Base-by-base conservation (phyloP, 2,888 invertebrate species). In the Eristalinus aeneus region DNA sequence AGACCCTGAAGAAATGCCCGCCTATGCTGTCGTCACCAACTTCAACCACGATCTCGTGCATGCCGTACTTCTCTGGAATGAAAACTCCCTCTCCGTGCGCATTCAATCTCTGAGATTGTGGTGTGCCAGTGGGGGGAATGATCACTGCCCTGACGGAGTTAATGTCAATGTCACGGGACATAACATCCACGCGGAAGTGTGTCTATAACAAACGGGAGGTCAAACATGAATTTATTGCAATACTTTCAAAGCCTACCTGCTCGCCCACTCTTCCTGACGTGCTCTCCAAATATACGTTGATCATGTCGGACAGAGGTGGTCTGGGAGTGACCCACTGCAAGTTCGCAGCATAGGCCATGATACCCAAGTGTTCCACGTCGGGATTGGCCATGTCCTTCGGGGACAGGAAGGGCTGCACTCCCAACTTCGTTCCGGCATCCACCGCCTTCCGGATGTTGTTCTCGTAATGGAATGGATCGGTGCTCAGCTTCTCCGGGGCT, bases 311-410 rank as follows among this genome's bases (percentile, higher is more conserved):
- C 0, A 97, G 94, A 6, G 97, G 96, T 11, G 97, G 96, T 61
- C 97, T 94, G 77, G 97, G 97, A 32, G 96, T 96, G 36, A 98
- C 95, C 95, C 98, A 97, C 89, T 97, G 96, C 93, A 97, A 97
- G 91, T 97, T 95, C 0, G 98, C 97, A 0, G 97, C 97, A 93
- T 99, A 98, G 0, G 99, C 97, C 99, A 99, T 99, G 78, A 99
- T 97, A 10, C 98, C 99, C 88, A 99, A 94, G 93, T 99, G 98
- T 91, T 99, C 99, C 6, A 98, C 97, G 91, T 98, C 97, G 53
- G 96, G 96, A 91, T 98, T 98, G 46, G 97, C 96, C 96, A 99
- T 97, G 90, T 99, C 98, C 91, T 96, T 97, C 12, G 99, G 96
- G 89, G 97, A 96, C 79, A 99, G 93, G 56, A 99, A 95, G 2